These are phyloP conservation scores for Harpagoxenus sublaevis DNA, from an alignment of 2,888 invertebrate species.

Conservation along the genomic window DNA sequence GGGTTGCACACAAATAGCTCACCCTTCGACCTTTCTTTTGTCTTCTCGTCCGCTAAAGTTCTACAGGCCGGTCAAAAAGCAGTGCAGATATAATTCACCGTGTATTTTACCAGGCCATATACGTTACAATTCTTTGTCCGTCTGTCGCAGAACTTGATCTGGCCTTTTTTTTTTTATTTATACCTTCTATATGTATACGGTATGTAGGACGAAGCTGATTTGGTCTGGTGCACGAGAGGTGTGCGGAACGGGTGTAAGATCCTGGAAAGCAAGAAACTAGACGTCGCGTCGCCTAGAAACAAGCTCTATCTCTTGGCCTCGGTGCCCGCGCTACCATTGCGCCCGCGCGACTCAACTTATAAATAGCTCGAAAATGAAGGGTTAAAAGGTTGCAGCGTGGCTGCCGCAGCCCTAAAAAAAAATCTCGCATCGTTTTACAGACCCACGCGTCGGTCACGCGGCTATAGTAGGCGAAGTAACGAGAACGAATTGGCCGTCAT, in stretches of 20 bases:
- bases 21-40: constrained; percentile 28
- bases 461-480: constrained; percentile 19
- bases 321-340: background rate
- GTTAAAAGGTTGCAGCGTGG: constrained; percentile 47
- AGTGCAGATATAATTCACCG: background rate
- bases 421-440: constrained; percentile 5
- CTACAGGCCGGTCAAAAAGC: background rate
- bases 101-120: no score
- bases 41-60: background rate
- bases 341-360: constrained; percentile 40
- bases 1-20: constrained; percentile 20
- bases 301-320: constrained; percentile 30
- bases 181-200: background rate
- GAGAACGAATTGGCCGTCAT: constrained; percentile 40
- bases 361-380: constrained; percentile 53
- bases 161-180: background rate
- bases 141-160: background rate
- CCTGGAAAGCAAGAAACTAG: constrained; percentile 31
- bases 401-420: constrained; percentile 11
- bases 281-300: constrained; percentile 47
- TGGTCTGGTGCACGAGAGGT: background rate
- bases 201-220: constrained; percentile 1
- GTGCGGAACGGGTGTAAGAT: background rate
- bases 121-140: background rate
- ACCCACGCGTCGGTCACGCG: constrained; percentile 44